phyloP scores from a whole-genome alignment of 2,888 invertebrate genomes.

The Callyntrura sp. region DNA sequence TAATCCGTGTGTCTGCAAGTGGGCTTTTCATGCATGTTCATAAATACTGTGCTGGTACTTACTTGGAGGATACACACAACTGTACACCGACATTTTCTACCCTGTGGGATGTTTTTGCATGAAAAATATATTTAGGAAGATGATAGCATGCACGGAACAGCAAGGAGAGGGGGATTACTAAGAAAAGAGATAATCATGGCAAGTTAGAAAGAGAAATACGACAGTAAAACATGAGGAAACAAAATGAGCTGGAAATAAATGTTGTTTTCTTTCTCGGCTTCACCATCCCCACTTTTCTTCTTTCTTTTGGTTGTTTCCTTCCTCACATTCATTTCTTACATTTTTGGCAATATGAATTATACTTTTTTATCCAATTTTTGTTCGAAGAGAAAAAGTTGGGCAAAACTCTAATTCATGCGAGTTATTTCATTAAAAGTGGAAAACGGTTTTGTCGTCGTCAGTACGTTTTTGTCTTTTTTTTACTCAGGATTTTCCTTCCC shows the following conservation, averaged over 20 bases:
- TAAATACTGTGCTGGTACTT: background rate
- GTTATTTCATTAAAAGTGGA: conserved; percentile 71
- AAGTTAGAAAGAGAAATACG: background rate
- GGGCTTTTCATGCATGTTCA: background rate
- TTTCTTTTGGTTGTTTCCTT: conserved; percentile 2
- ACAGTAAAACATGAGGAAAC: background rate
- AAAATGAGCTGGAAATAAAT: conserved; percentile 35
- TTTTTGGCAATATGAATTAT: no score
- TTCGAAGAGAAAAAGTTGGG: conserved; percentile 45
- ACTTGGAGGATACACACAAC: background rate
- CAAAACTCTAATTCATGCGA: conserved; percentile 68
- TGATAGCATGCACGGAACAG: background rate
- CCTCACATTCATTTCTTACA: background rate
- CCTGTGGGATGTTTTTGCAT: conserved; percentile 27
- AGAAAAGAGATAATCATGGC: background rate
- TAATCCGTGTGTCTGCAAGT: background rate
- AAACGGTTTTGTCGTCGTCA: conserved; percentile 30
- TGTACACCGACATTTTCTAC: no score
- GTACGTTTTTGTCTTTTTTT: background rate
- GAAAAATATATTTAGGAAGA: background rate
- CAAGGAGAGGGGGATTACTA: background rate
- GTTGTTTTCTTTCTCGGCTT: conserved; percentile 20
- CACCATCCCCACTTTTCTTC: background rate
- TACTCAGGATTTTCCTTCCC: background rate
- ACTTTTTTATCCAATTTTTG: conserved; percentile 54